Evolutionary conservation across 2,797 vertebrate genomes (phyloP).

Genomic region (Sebastes iracundus): DNA sequence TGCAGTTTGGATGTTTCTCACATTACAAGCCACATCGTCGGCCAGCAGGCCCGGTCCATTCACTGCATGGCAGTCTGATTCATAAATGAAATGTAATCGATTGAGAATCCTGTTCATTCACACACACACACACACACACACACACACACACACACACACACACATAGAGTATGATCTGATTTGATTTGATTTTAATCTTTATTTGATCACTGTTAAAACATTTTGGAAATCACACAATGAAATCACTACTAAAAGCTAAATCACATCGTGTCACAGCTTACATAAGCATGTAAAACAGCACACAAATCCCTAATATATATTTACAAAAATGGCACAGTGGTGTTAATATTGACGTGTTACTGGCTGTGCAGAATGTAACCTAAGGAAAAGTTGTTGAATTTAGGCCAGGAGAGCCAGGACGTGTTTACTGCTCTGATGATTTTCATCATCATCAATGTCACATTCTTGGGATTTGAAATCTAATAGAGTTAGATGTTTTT

Average conservation of each 20-base stretch:
- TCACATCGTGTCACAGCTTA: constrained; percentile 1
- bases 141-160: too few species aligned
- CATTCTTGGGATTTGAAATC: not conserved
- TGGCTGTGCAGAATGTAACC: not conserved
- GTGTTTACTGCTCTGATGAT: not conserved
- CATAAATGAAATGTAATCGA: constrained; percentile 11
- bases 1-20: constrained; percentile 59
- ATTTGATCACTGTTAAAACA: constrained; percentile 6
- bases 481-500: not conserved
- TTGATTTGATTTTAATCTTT: not conserved
- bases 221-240: constrained; percentile 1
- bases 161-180: not conserved
- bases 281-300: constrained; percentile 15
- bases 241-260: constrained; percentile 8
- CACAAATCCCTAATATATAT: constrained; percentile 4
- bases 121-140: not conserved
- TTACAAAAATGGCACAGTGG: not conserved
- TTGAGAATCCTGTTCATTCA: constrained; percentile 5
- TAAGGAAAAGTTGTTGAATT: not conserved
- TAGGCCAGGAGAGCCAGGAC: not conserved
- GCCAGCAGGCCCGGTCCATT: not conserved
- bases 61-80: constrained; percentile 18
- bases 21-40: constrained; percentile 49
- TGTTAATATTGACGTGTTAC: not conserved
- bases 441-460: constrained; percentile 9